phyloP scores from a whole-genome alignment of 2,888 invertebrate genomes.

The Aspidiotus destructor region DNA sequence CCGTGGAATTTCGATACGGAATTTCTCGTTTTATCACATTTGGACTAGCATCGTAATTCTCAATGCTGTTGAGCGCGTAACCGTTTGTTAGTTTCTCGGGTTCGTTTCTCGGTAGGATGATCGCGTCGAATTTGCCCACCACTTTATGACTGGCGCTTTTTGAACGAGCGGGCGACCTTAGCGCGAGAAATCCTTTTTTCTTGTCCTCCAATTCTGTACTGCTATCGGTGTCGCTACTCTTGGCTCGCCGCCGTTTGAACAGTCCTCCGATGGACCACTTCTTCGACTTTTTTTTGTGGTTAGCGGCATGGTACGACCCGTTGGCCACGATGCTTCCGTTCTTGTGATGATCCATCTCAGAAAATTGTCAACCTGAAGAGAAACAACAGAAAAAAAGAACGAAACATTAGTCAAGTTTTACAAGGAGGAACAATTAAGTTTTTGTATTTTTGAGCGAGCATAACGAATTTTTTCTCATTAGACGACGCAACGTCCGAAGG shows the following conservation, averaged over 20 bases:
- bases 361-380: background rate
- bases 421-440: no score
- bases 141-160: slow-evolving; percentile 30
- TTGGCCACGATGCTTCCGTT: no score
- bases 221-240: slow-evolving; percentile 52
- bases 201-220: slow-evolving; percentile 40
- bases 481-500: no score
- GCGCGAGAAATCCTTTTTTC: slow-evolving; percentile 35
- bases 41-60: slow-evolving; percentile 31
- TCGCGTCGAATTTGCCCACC: slow-evolving; percentile 32
- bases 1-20: slow-evolving; percentile 14
- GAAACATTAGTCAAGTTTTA: background rate
- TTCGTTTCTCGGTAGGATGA: slow-evolving; percentile 15
- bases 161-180: background rate
- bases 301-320: background rate
- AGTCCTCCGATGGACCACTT: slow-evolving; percentile 76
- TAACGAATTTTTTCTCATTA: no score
- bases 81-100: slow-evolving; percentile 14
- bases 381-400: background rate
- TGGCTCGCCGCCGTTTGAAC: slow-evolving; percentile 61
- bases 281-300: slow-evolving; percentile 51
- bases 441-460: no score
- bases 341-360: background rate
- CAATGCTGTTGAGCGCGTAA: slow-evolving; percentile 8
- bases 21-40: slow-evolving; percentile 29